These are phyloP conservation scores for Penaeus monodon DNA, from an alignment of 2,888 invertebrate genomes.

Conservation along the genomic window DNA sequence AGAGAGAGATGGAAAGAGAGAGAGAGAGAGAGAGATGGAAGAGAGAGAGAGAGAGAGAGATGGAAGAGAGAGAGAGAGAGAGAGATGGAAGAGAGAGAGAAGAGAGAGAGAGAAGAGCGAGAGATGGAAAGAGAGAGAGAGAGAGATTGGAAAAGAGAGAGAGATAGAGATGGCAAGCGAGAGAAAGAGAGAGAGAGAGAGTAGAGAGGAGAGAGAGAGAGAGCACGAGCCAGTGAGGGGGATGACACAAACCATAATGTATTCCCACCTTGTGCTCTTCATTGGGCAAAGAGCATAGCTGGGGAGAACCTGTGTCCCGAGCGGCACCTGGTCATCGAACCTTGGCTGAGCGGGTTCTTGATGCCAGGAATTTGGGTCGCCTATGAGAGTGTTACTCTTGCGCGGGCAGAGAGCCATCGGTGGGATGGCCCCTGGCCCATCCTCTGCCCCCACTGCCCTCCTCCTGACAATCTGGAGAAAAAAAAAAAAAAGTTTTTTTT, in stretches of 20 bases:
- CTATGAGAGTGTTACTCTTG: conserved; percentile 80
- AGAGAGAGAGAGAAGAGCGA: no score
- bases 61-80: no score
- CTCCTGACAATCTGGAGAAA: conserved; percentile 39
- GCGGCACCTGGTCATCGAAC: conserved; percentile 88
- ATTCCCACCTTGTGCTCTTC: conserved; percentile 79
- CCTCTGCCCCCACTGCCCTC: conserved; percentile 29
- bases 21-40: no score
- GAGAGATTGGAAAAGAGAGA: no score
- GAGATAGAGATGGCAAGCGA: no score
- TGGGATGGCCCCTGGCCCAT: conserved; percentile 79
- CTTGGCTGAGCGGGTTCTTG: conserved; percentile 90
- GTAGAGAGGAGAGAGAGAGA: no score
- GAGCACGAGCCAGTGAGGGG: no score
- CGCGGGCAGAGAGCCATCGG: conserved; percentile 92
- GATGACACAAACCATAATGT: not conserved
- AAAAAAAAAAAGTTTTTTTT: not conserved
- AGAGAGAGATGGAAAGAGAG: no score
- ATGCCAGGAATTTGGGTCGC: conserved; percentile 89
- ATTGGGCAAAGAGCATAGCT: conserved; percentile 86
- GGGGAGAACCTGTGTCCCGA: conserved; percentile 86
- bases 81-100: no score
- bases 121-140: no score
- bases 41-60: no score
- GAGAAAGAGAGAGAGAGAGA: no score